A percentile compares a stretch with the other conserved stretches of the same genome.
Evolutionary conservation across 2,797 vertebrate genomes (phyloP).

Genomic region (Rhinatrema bivittatum): DNA sequence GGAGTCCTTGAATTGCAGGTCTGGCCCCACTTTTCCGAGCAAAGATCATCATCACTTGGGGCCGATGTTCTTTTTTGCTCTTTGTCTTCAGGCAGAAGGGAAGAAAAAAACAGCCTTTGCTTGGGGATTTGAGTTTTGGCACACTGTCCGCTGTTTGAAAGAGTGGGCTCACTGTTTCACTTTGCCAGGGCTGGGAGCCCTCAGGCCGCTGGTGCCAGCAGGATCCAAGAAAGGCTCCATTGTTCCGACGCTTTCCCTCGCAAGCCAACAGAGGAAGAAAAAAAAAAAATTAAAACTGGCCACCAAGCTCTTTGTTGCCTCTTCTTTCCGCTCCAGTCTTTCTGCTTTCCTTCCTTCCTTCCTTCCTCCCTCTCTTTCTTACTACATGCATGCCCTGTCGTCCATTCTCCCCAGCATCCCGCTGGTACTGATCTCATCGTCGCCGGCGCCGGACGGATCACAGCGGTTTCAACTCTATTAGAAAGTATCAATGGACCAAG

Average conservation of each 20-base stretch:
- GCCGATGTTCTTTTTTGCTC: slow-evolving; percentile 3
- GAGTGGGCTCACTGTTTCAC: slow-evolving; percentile 23
- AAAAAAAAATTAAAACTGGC: too few relatives aligned
- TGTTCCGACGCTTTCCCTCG: slow-evolving; percentile 1
- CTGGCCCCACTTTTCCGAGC: slow-evolving; percentile 3
- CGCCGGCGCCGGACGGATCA: too few relatives aligned
- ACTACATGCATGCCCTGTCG: too few relatives aligned
- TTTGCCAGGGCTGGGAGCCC: neutral
- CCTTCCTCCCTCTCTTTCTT: too few relatives aligned
- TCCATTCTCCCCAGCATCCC: too few relatives aligned
- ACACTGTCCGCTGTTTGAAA: neutral
- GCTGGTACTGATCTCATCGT: too few relatives aligned
- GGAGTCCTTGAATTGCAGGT: neutral
- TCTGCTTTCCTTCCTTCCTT: too few relatives aligned
- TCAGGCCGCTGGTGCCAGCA: slow-evolving; percentile 8
- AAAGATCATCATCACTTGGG: neutral
- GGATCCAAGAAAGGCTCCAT: slow-evolving; percentile 13
- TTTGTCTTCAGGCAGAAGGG: neutral
- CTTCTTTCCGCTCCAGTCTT: too few relatives aligned
- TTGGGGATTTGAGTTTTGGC: slow-evolving; percentile 7
- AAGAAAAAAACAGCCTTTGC: slow-evolving; percentile 16
- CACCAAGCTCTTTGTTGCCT: too few relatives aligned
- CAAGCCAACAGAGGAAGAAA: neutral
- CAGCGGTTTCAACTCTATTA: too few relatives aligned
- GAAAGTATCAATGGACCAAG: too few relatives aligned